Base-by-base conservation (phyloP, 2,888 invertebrate genomes). In the Homarus gammarus region DNA sequence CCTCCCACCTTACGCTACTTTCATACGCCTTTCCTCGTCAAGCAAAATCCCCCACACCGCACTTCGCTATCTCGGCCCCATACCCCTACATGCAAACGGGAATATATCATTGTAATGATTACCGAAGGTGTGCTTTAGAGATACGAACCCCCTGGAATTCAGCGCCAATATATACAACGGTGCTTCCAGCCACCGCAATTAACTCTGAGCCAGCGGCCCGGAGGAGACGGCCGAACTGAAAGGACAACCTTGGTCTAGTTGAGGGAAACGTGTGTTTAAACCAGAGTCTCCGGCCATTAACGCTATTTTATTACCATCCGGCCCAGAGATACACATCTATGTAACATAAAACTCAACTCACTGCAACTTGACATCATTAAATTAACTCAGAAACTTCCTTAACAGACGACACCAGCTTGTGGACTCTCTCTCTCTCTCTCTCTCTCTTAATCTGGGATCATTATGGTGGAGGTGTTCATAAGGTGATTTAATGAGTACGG, bases 231-330 rank as follows among this genome's bases (percentile, higher is more conserved):
- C 18, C n/a, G 36, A n/a, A n/a, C 79, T 75, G 75, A 75, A 75
- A 75, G 75, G 75, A 75, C 75, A 75, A 10, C 75, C 75, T 75
- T 75, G 75, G 44, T n/a, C 75, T 44, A 75, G 10, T 75, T 75
- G 44, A 10, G 27, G 75, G 22, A 22, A 64, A 6, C 64, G 27
- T 56, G 56, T 22, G 22, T 56, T 56, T 56, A 56, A 56, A 56
- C 64, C 64, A 27, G 64, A 64, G 64, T n/a, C 27, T 64, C n/a
- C 27, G 64, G 64, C 27, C 64, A 64, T 64, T 64, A 64, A 27
- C 64, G 27, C 12, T 64, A 12, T 64, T 64, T 64, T 64, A 64
- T 64, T 27, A 12, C 64, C 31, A 6, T 64, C 27, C 22, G 6
- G 27, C 12, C n/a, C 27, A 5, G 31, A n/a, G 64, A 64, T 64